Conservation (phyloP, 2,888 invertebrate genomes). For the Zaprionus lineosus region DNA sequence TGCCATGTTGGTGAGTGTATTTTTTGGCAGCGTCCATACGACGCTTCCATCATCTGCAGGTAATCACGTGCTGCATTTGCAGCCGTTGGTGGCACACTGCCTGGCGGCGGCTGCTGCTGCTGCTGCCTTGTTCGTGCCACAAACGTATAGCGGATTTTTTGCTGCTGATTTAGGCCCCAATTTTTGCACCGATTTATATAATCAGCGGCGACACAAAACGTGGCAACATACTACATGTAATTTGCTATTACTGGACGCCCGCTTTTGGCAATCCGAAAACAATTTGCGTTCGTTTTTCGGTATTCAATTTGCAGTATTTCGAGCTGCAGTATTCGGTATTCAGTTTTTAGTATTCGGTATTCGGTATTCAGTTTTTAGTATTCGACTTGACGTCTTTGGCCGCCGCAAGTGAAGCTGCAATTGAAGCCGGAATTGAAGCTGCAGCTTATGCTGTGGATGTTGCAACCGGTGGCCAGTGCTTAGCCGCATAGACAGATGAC, state of each 20-base stretch:
- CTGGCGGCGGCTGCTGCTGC: conserved; percentile 34
- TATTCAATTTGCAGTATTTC: conserved; percentile 18
- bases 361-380: no score
- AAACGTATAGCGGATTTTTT: conserved; percentile 1
- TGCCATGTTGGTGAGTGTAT: no score
- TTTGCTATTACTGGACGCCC: conserved; percentile 42
- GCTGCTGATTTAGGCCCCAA: conserved; percentile 44
- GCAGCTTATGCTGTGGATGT: conserved; percentile 24
- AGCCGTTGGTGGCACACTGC: no score
- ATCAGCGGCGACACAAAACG: conserved; percentile 74
- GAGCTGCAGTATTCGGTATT: no score
- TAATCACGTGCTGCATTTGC: conserved; percentile 70
- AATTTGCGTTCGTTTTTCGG: conserved; percentile 66
- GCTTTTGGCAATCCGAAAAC: conserved; percentile 67
- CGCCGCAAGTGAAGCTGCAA: no score
- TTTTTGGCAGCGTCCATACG: neutral
- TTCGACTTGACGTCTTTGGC: no score
- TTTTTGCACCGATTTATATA: conserved; percentile 69
- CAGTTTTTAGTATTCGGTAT: no score
- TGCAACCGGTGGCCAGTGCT: conserved; percentile 36
- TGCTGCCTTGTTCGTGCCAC: conserved; percentile 21
- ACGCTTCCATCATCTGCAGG: conserved; percentile 45
- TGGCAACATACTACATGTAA: conserved; percentile 67
- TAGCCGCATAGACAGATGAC: neutral
- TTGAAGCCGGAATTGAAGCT: neutral